Evolutionary conservation across 2,797 vertebrate species (phyloP), one percentile per base, ranked within the genome.

Genomic region (Mycteria americana): DNA sequence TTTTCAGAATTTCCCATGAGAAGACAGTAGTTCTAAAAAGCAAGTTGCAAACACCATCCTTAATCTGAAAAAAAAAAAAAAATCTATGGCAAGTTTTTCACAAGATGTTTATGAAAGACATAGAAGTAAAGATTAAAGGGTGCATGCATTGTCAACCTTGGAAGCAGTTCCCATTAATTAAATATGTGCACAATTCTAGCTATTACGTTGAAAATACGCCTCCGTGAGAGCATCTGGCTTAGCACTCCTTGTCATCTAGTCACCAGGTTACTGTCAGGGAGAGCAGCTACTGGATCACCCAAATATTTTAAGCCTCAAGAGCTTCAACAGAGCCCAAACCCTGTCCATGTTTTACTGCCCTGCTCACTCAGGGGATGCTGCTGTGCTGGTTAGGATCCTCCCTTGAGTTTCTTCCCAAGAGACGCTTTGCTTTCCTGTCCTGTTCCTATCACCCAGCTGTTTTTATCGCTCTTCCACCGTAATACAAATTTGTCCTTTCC

Each of bases 1-100:
- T 87, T 95, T 91, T 88, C 75, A 86, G 73, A 95, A 94, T 94
- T 83, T 95, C 95, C 91, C 94, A 76, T 72, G 96, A 93, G 96
- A 93, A 89, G 64, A 85, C 11, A 78, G 54, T 48, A 75, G 72
- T 54, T 95, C 92, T 89, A 48, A 92, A 93, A 95, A 92, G 43
- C 56, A 88, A 90, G 62, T 89, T 78, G 39, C 37, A 95, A 95
- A 80, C 1, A 8, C 39, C 23, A 82, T 59, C 69, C 56, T 69
- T 77, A 77, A 74, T 72, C 45, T 60, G 30, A 53, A 88, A 60
- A 51, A 88, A 70, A 88, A 70, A 67, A 43, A 73, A 62, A 64
- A 60, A 62, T 13, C 30, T 48, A 50, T 30, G 25, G 53, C 39
- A 85, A 85, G 39, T 83, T 95, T 96, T 89, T 64, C 75, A 57